These are phyloP conservation scores for Drosophila tripunctata DNA, from an alignment of 2,888 invertebrate genomes.

Conservation along the genomic window DNA sequence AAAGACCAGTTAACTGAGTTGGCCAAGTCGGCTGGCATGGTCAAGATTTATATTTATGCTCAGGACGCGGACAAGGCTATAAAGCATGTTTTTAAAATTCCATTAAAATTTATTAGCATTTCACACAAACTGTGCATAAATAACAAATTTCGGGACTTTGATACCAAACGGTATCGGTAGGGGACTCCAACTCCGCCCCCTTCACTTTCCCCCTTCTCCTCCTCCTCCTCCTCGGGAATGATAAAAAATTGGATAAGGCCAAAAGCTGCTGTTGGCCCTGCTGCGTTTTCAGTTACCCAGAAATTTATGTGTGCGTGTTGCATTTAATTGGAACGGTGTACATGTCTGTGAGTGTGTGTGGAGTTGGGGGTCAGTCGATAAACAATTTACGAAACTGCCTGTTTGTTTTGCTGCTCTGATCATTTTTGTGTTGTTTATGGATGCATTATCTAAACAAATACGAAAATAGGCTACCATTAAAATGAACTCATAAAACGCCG, in stretches of 20 bases:
- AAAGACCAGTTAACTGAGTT: background rate
- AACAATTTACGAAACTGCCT: constrained; percentile 69
- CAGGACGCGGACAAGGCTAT: constrained; percentile 35
- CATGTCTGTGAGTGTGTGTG: constrained; percentile 7
- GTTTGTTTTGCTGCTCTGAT: constrained; percentile 48
- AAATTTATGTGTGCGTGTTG: constrained; percentile 55
- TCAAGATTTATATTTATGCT: constrained; percentile 42
- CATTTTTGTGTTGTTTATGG: constrained; percentile 59
- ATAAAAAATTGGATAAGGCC: constrained; percentile 59
- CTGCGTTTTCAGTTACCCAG: constrained; percentile 32
- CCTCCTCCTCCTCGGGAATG: constrained; percentile 31
- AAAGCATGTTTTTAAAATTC: constrained; percentile 79
- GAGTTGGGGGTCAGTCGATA: constrained; percentile 53
- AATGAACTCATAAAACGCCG: constrained; percentile 57
- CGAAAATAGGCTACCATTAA: constrained; percentile 68
- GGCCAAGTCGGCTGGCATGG: constrained; percentile 21
- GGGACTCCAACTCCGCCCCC: background rate
- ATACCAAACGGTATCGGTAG: constrained; percentile 24
- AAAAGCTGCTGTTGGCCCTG: constrained; percentile 21
- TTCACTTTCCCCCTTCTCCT: background rate
- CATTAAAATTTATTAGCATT: constrained; percentile 80
- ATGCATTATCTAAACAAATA: constrained; percentile 77
- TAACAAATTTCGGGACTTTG: constrained; percentile 69
- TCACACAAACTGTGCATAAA: constrained; percentile 78
- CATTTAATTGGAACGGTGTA: constrained; percentile 59